Base-by-base conservation (phyloP, 2,888 invertebrate genomes). In the Stramonita haemastoma region DNA sequence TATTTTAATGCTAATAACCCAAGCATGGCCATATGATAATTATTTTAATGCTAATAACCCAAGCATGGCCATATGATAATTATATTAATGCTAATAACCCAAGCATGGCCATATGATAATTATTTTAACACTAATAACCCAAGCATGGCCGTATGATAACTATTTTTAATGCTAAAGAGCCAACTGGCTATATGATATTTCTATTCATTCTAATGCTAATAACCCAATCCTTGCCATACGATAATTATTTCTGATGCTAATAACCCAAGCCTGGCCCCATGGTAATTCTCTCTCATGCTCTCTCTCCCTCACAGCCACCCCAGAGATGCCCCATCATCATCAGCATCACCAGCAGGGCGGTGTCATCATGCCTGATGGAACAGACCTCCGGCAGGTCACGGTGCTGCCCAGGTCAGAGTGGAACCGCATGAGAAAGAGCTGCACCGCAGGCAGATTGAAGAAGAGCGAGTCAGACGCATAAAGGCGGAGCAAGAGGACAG, bases 351-450 rank as follows among this genome's bases (percentile, higher is more conserved):
- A 73, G n/a, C 34, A 34, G 34, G 81, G 85, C 57, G 91, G 89
- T 17, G 91, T 91, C 90, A 84, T 87, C 34, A 87, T 93, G n/a
- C 93, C 94, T 0, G 93, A 93, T 89, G 93, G 93, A 19, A 92
- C 93, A 85, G 95, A 95, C 89, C 91, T 95, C 4, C 92, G 94
- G 34, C 94, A 95, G 57, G 94, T 95, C 70, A 95, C 95, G 32
- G 94, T 96, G 46, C 91, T 96, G 84, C 93, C 94, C 5, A 95
- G 94, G 89, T 90, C 91, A 6, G 96, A 96, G 90, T 96, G 95
- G 95, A 94, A 95, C 4, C 91, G 96, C 56, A 95, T 66, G 94
- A 95, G 77, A 90, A 92, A 57, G 95, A 95, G 89, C 92, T 96
- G 32, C 93, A 96, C 91, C 93, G 94, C 85, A 93, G 94, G 90